These are phyloP conservation scores for Leucophenga varia DNA, from an alignment of 1,140 invertebrate genomes.

Conservation along the genomic window DNA sequence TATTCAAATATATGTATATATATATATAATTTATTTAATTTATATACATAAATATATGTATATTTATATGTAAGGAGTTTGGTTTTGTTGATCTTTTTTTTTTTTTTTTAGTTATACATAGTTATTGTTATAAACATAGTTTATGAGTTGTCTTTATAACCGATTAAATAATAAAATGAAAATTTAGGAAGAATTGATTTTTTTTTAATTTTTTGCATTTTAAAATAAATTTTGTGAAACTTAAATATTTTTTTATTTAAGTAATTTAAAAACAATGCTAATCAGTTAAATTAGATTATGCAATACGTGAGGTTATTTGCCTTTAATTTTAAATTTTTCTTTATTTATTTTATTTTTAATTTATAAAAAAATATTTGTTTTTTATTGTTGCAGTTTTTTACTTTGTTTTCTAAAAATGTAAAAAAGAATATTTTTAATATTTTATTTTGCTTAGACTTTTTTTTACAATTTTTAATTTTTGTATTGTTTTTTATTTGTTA, in stretches of 20 bases:
- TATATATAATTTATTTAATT: not conserved
- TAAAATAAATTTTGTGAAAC: constrained; percentile 33
- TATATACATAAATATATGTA: constrained; percentile 38
- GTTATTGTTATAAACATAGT: constrained; percentile 8
- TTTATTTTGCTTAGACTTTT: constrained; percentile 9
- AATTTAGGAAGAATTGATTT: constrained; percentile 6
- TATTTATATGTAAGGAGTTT: constrained; percentile 16
- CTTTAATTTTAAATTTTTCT: constrained; percentile 4
- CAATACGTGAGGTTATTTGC: too few relatives aligned
- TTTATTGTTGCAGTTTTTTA: constrained; percentile 16
- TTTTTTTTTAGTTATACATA: constrained; percentile 9
- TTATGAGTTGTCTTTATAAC: constrained; percentile 22
- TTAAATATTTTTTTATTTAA: constrained; percentile 14
- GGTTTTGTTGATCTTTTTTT: constrained; percentile 1
- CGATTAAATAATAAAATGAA: constrained; percentile 6
- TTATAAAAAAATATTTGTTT: constrained; percentile 44
- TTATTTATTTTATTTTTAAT: constrained; percentile 9
- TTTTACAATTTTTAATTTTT: constrained; percentile 7
- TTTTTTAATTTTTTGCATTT: constrained; percentile 21
- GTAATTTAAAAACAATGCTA: constrained; percentile 7
- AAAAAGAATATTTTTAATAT: too few relatives aligned
- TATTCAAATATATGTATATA: constrained; percentile 25
- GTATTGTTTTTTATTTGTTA: constrained; percentile 6
- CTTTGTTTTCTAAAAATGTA: too few relatives aligned
- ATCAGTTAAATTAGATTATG: too few relatives aligned